Percentiles rank a stretch among this genome's conserved stretches.
Evolutionary conservation across 2,797 vertebrate genomes (phyloP).

Genomic region (Alcedo atthis): DNA sequence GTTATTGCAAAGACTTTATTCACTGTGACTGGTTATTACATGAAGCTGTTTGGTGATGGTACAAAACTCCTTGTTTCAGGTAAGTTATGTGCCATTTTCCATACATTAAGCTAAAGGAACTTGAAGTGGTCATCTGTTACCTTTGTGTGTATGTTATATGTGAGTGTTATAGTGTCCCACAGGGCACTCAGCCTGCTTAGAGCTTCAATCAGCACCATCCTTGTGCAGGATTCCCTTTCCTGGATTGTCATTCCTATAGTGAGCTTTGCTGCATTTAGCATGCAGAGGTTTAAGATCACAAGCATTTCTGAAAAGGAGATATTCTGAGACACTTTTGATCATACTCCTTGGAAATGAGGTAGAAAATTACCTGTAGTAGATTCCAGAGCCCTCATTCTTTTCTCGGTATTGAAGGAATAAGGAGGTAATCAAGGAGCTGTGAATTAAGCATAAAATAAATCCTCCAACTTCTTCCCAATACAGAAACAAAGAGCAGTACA

Average conservation of each 20-base stretch:
- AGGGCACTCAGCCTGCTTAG: not conserved
- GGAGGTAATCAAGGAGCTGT: not conserved
- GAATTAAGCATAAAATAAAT: not conserved
- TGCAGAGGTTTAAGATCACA: not conserved
- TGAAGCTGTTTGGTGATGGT: not conserved
- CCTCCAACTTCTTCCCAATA: not conserved
- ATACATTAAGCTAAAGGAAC: not conserved
- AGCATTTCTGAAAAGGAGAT: not conserved
- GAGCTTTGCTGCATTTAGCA: not conserved
- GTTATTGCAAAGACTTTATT: conserved; percentile 16
- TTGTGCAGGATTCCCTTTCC: not conserved
- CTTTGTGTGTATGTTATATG: not conserved
- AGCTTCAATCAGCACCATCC: not conserved
- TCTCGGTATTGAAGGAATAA: not conserved
- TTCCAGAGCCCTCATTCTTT: not conserved
- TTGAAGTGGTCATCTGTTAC: not conserved
- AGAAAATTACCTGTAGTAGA: not conserved
- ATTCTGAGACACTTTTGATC: not conserved
- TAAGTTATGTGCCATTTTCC: conserved; percentile 2
- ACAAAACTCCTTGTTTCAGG: conserved; percentile 48
- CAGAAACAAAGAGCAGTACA: not conserved
- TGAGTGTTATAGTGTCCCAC: not conserved
- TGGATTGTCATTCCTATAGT: not conserved
- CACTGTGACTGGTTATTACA: not conserved
- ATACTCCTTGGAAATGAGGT: not conserved